These are phyloP conservation scores for Meganola albula DNA, from an alignment of 2,888 invertebrate species.

Conservation along the genomic window DNA sequence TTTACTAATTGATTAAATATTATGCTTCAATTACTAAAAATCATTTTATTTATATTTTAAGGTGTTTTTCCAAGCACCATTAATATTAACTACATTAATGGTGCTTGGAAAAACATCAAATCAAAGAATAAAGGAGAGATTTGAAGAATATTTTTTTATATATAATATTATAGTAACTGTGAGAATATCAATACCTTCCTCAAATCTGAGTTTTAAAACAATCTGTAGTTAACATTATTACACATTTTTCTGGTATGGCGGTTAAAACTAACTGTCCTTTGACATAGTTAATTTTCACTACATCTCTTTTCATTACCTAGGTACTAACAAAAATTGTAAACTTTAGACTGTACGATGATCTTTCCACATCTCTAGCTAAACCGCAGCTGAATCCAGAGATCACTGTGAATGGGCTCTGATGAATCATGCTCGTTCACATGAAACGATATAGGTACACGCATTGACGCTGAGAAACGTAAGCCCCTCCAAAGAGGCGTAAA, in stretches of 20 bases:
- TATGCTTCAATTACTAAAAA: not conserved
- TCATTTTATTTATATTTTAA: not conserved
- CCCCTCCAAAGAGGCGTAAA: constrained; percentile 41
- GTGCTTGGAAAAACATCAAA: no score
- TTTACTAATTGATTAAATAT: not conserved
- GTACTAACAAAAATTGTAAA: no score
- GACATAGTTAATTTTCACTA: no score
- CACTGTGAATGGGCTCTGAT: constrained; percentile 69
- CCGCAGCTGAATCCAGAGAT: constrained; percentile 57
- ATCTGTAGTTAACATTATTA: no score
- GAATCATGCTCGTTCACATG: constrained; percentile 64
- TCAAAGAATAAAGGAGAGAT: no score
- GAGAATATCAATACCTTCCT: not conserved
- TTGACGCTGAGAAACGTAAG: constrained; percentile 37
- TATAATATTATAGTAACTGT: not conserved
- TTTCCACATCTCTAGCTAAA: constrained; percentile 46
- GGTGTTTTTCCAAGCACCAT: not conserved
- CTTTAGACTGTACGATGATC: no score
- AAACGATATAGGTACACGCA: constrained; percentile 54
- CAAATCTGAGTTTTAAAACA: no score
- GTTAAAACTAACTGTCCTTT: no score
- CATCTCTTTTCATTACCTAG: no score
- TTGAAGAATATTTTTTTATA: no score
- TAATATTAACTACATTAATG: no score
- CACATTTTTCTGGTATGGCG: no score